Evolutionary conservation across 2,797 vertebrate species (phyloP).

Genomic region (Bufotes viridis): DNA sequence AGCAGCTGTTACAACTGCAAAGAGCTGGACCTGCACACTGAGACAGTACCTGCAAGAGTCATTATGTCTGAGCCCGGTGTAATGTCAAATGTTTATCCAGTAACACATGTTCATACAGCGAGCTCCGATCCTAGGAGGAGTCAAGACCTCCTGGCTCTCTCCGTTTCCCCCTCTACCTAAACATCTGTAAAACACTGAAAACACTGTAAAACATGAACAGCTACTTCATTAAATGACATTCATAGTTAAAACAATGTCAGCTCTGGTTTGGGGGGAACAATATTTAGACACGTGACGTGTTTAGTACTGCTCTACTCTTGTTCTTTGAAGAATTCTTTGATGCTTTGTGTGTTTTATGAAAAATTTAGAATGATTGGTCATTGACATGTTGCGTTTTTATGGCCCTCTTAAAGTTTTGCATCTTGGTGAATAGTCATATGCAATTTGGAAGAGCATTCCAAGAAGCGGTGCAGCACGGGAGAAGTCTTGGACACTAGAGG

Average conservation of each 20-base stretch:
- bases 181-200: slow-evolving; percentile 51
- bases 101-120: slow-evolving; percentile 16
- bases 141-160: slow-evolving; percentile 33
- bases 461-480: too few species aligned
- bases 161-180: slow-evolving; percentile 41
- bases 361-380: background rate
- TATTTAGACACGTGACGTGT: background rate
- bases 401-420: too few species aligned
- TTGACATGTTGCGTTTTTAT: too few species aligned
- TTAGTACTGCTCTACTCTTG: background rate
- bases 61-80: slow-evolving; percentile 51
- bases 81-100: slow-evolving; percentile 59
- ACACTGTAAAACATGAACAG: slow-evolving; percentile 3
- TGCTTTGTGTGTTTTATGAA: background rate
- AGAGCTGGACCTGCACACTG: slow-evolving; percentile 42
- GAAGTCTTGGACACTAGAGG: too few species aligned
- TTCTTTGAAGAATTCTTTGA: background rate
- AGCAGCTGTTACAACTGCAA: slow-evolving; percentile 55
- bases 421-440: too few species aligned
- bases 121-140: slow-evolving; percentile 40
- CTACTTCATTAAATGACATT: slow-evolving; percentile 36
- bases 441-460: too few species aligned
- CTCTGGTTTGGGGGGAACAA: background rate
- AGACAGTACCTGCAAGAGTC: slow-evolving; percentile 59
- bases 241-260: background rate